phyloP scores from a whole-genome alignment of 2,888 invertebrate genomes.

The Chromoteleia sp. region DNA sequence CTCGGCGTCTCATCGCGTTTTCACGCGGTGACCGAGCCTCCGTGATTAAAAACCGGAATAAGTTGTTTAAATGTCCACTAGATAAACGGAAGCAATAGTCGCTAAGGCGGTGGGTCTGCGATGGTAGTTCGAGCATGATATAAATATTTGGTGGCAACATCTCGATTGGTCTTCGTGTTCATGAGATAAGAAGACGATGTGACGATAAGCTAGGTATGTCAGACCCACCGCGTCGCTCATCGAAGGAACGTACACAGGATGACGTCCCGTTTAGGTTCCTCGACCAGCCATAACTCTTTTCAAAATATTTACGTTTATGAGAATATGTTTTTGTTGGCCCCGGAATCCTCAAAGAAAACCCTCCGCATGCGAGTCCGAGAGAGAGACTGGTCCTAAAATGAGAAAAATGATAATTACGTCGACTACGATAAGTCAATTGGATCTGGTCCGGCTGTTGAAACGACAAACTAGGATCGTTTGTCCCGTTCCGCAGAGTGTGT shows the following conservation, averaged over 20 bases:
- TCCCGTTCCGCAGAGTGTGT: slow-evolving; percentile 79
- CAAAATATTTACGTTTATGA: slow-evolving; percentile 83
- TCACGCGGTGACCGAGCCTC: slow-evolving; percentile 84
- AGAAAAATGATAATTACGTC: neutral
- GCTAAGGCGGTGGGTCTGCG: slow-evolving; percentile 80
- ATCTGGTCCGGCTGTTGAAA: slow-evolving; percentile 27
- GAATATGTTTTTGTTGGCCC: slow-evolving; percentile 81
- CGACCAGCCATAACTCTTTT: slow-evolving; percentile 80
- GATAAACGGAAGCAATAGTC: slow-evolving; percentile 84
- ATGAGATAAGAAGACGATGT: neutral
- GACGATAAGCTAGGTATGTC: slow-evolving; percentile 33
- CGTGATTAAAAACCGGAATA: slow-evolving; percentile 85
- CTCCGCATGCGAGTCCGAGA: slow-evolving; percentile 82
- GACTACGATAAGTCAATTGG: slow-evolving; percentile 8
- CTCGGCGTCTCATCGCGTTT: slow-evolving; percentile 82
- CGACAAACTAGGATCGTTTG: slow-evolving; percentile 20
- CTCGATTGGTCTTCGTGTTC: slow-evolving; percentile 14
- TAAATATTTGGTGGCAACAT: slow-evolving; percentile 20
- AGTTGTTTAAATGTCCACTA: slow-evolving; percentile 85
- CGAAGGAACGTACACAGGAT: slow-evolving; percentile 70
- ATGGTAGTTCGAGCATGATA: slow-evolving; percentile 24
- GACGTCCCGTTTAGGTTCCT: slow-evolving; percentile 66
- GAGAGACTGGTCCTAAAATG: slow-evolving; percentile 71
- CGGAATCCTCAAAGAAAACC: slow-evolving; percentile 73
- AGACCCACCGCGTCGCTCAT: slow-evolving; percentile 77